Base-by-base conservation (phyloP, 2,797 vertebrate species). In the Hipposideros larvatus region DNA sequence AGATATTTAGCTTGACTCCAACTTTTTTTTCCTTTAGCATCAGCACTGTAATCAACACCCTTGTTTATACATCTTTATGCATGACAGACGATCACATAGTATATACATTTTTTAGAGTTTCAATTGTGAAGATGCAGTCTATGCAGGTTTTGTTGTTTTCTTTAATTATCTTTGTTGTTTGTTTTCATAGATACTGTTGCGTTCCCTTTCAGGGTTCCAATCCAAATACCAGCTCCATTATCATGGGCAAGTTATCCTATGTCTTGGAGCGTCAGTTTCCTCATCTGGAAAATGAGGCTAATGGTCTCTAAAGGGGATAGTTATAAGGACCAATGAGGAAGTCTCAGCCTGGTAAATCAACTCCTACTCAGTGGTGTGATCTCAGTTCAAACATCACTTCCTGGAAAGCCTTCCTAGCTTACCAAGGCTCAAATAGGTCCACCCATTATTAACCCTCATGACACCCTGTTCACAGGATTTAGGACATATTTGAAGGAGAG, bases 271-370 rank as follows among this genome's bases (percentile, higher is more conserved):
- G 57, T 82, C 14, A 0, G n/a, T 65, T 73, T 85, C 28, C 90
- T 94, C 88, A 87, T 22, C 85, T 82, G 77, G 85, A 96, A 95
- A 93, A 41, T 68, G 75, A 93, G 63, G 55, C 73, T 41, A 73
- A 92, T 26, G 13, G 22, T 24, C 79, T 37, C 59, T 53, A 78
- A 66, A 85, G 15, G 63, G 53, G 22, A 3, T 37, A 59, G 34
- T 90, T 90, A 48, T 9, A 73, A 63, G 71, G 57, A 86, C 53
- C 34, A 46, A 41, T 16, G 59, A 90, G 94, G 28, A 92, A 55
- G 77, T 41, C 9, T 7, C 48, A 65, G 73, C 57, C 77, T 63
- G 18, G 66, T 28, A 90, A 91, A 37, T 37, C 37, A 37, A 74
- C 46, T 34, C 48, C 57, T 37, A 55, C 41, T 86, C 9, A 21